These are phyloP conservation scores for Pseudomugil tenellus DNA, from an alignment of 2,797 vertebrate genomes.

Conservation along the genomic window DNA sequence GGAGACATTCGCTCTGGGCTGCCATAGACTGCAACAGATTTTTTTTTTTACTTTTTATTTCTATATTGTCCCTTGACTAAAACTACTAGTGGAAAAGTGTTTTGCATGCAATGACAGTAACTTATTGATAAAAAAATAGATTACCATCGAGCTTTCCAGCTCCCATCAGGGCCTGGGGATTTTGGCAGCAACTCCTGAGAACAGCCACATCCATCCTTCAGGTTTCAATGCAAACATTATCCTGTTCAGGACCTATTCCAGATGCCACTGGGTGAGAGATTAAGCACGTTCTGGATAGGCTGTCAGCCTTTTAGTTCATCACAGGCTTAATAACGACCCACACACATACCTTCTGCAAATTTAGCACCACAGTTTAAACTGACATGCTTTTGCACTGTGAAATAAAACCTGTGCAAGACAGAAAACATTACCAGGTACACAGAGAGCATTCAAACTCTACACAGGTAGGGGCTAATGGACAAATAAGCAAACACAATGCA, in stretches of 20 bases:
- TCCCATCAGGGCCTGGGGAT: not conserved
- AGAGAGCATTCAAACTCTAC: no score
- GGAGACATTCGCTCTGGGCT: constrained; percentile 11
- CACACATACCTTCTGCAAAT: not conserved
- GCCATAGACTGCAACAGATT: constrained; percentile 12
- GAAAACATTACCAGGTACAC: not conserved
- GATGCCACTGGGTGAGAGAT: not conserved
- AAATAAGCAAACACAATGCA: no score
- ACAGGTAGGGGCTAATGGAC: no score
- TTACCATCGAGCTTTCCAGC: not conserved
- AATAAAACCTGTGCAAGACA: not conserved
- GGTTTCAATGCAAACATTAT: not conserved
- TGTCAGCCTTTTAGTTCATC: constrained; percentile 2
- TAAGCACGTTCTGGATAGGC: not conserved
- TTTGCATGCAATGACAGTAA: not conserved
- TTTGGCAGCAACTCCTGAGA: not conserved
- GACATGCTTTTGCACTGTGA: not conserved
- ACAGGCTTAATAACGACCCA: constrained; percentile 3
- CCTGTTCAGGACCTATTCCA: not conserved
- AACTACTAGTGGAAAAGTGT: not conserved
- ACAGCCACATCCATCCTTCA: not conserved
- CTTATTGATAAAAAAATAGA: not conserved
- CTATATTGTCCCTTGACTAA: not conserved
- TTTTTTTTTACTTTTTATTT: not conserved
- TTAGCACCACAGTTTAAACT: not conserved